Evolutionary conservation across 2,888 invertebrate species (phyloP).

Genomic region (Malthinus flaveolus): DNA sequence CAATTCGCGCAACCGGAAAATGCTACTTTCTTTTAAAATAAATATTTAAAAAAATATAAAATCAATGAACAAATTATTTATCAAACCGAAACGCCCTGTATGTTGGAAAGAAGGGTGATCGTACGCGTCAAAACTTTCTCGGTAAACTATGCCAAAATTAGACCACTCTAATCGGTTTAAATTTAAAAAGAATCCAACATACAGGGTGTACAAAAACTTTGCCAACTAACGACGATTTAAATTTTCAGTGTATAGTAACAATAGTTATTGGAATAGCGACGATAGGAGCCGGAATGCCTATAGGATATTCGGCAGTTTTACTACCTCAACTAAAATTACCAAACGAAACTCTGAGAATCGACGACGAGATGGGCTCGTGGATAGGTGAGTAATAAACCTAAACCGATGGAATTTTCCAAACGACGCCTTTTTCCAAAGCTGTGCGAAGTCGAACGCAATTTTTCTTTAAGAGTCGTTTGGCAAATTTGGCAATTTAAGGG

Average conservation of each 20-base stretch:
- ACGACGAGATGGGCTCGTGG: slow-evolving; percentile 77
- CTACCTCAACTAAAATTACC: slow-evolving; percentile 68
- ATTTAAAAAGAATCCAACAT: no score
- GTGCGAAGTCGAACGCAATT: slow-evolving; percentile 1
- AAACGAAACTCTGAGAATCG: slow-evolving; percentile 65
- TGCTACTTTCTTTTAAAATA: no score
- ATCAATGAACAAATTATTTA: no score
- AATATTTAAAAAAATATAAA: no score
- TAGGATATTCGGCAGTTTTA: slow-evolving; percentile 77
- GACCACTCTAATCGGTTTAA: no score
- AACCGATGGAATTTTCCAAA: no score
- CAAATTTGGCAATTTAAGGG: slow-evolving; percentile 25
- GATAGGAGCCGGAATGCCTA: slow-evolving; percentile 78
- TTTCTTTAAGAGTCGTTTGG: slow-evolving; percentile 14
- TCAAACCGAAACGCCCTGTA: no score
- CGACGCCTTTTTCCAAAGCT: neutral
- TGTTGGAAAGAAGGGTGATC: no score
- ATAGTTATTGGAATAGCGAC: slow-evolving; percentile 71
- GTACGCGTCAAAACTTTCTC: no score
- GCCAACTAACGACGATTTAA: neutral
- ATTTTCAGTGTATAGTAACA: slow-evolving; percentile 68
- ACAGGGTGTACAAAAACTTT: neutral
- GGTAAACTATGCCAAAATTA: no score
- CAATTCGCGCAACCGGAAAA: no score
- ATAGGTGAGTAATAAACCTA: slow-evolving; percentile 61